Evolutionary conservation across 2,888 invertebrate species (phyloP), one percentile per base, ranked within the genome.

Genomic region (Bursaphelenchus okinawaensis): DNA sequence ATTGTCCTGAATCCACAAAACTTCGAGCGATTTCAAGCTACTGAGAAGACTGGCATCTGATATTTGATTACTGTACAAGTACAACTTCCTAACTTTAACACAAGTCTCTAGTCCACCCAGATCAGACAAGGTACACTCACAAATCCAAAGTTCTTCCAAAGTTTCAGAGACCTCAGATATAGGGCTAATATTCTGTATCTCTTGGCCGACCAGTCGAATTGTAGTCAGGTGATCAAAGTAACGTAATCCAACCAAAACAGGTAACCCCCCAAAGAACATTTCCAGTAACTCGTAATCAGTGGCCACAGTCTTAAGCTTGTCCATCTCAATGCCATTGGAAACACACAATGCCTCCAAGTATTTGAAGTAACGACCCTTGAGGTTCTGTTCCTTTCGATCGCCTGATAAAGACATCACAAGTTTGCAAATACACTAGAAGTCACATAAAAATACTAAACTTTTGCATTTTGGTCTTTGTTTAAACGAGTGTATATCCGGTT

Each of bases 291-390:
- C 70, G 58, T 72, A 65, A 12, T 73, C 52, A 16, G 61, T 65
- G n/a, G 75, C 77, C 29, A 68, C 69, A 8, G 66, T 73, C 73
- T 78, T 78, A 28, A 78, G 64, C 7, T 67, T 68, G 4, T 69
- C 67, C n/a, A 78, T 72, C 29, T 78, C 77, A 57, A 78, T 76
- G 20, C 76, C 77, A 68, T 78, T 78, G n/a, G 78, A 73, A 28
- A 67, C 55, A 52, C 78, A 78, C 9, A 78, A 56, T 22, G 71
- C 67, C 64, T 78, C 78, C 23, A 78, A 62, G 58, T 78, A 78
- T 54, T 78, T 76, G 57, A 77, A 72, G 59, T 78, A 78, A 26
- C 74, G 73, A 4, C 75, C 68, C 60, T 78, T 78, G 8, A 78
- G 59, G 23, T 54, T 67, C 22, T 40, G 40, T 6, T 40, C 40